Evolutionary conservation across 2,113 vertebrate genomes (phyloP).

Genomic region (Carassius auratus): DNA sequence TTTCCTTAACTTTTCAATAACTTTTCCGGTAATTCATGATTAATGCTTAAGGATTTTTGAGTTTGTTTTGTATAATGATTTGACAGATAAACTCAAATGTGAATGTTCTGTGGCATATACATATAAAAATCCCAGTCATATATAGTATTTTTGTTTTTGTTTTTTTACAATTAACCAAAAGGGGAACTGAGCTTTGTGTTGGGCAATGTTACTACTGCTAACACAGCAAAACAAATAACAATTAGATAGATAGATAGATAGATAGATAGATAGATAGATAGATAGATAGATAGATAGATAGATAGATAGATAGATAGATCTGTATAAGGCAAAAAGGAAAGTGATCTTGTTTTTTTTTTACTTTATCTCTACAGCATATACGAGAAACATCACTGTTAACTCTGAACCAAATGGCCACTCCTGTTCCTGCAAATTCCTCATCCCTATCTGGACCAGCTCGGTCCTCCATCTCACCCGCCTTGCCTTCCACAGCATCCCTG

Average conservation of each 20-base stretch:
- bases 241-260: too few species aligned
- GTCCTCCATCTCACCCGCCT: neutral
- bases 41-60: neutral
- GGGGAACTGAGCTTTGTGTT: too few species aligned
- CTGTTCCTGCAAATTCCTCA: too few species aligned
- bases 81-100: neutral
- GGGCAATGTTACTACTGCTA: too few species aligned
- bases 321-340: neutral
- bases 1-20: neutral
- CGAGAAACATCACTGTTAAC: neutral
- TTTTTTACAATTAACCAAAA: too few species aligned
- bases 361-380: neutral
- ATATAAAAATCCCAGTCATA: too few species aligned
- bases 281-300: neutral
- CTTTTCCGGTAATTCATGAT: neutral
- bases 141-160: too few species aligned
- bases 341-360: neutral
- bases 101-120: too few species aligned
- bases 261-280: too few species aligned
- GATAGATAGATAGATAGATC: neutral
- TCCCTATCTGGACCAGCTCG: neutral
- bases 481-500: neutral
- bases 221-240: too few species aligned
- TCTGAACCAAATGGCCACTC: constrained; percentile 32
- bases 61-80: neutral